Evolutionary conservation across 2,797 vertebrate species (phyloP), one percentile per base, ranked within the genome.

Genomic region (Microctenopoma steveboyesi): DNA sequence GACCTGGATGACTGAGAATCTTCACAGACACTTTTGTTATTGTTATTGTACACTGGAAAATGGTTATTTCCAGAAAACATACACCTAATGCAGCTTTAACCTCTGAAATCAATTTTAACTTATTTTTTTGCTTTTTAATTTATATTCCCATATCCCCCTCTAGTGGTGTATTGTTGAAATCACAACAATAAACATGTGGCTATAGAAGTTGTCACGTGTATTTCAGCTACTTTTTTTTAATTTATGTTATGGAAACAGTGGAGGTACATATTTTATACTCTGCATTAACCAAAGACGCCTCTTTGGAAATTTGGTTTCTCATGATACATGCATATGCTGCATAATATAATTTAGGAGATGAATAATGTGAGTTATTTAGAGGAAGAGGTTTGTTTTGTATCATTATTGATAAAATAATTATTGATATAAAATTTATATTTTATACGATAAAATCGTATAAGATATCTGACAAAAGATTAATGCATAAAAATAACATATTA

Each of bases 151-250:
- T 58, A 51, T 52, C 51, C 46, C 84, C 89, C 88, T 85, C 91
- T 88, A 81, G 89, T 83, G 91, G 82, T 12, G 43, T 0, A 43
- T 0, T 12, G 2, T 15, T 61, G 68, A 61, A 76, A 83, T 83
- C 69, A 88, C 90, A 86, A 4, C 0, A n/a, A 28, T 64, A 74
- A 2, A 84, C 81, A 88, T 75, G 87, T 86, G 61, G 67, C 15
- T 4, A 22, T 22, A 1, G 2, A 4, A 14, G 16, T 14, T 12
- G 1, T 43, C 28, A 13, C 22, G 9, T 42, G 37, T 3, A 25
- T 13, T 48, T 42, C 2, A 30, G 14, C 9, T 2, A 1, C 3
- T 57, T 62, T 22, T 33, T 9, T 43, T 5, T 42, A 5, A 33
- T 5, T 7, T 33, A 64, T 45, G 25, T 3, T 8, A 25, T 9